Evolutionary conservation across 1,140 invertebrate genomes (phyloP), one percentile per base, ranked within the genome.

Genomic region (Aphelinus certus): DNA sequence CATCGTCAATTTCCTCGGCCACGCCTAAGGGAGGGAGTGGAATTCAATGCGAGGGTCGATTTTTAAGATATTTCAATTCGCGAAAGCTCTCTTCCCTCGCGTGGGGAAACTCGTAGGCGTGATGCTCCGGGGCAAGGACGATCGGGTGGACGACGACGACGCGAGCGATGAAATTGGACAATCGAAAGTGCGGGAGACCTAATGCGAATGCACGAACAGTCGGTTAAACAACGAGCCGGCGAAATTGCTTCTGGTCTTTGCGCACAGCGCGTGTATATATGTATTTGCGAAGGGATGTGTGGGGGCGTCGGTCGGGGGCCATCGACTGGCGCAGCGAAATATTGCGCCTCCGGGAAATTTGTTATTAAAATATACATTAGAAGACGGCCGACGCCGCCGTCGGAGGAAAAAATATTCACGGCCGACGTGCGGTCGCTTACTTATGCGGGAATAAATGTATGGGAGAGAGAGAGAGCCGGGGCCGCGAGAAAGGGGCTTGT

Each of bases 401-500:
- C 42, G 9, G 45, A 64, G 76, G 72, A 80, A 78, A 81, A 81
- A 83, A 84, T 84, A 83, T 84, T 85, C 80, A 81, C 78, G 74
- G 75, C 77, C 80, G 78, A 2, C 67, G 67, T 61, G 69, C 67
- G 53, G 66, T 46, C 62, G 79, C 71, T 84, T 80, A 79, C 76
- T 84, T 85, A 83, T 84, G 78, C 82, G 73, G 82, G 83, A 86
- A 86, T 85, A 86, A 83, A 86, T 85, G 83, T 81, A 85, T 83
- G 74, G 74, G 75, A 70, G 68, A 77, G 67, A 75, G 77, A 63
- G 74, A 77, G 80, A 81, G 81, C 77, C 79, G 78, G 80, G 78
- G 61, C 42, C 6, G 42, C 45, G 53, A 49, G 63, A 51, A 73
- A 77, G 64, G 71, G 69, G 76, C 72, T 76, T 71, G 66, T 58